Evolutionary conservation across 2,113 vertebrate genomes (phyloP).

Genomic region (Spheniscus mendiculus): DNA sequence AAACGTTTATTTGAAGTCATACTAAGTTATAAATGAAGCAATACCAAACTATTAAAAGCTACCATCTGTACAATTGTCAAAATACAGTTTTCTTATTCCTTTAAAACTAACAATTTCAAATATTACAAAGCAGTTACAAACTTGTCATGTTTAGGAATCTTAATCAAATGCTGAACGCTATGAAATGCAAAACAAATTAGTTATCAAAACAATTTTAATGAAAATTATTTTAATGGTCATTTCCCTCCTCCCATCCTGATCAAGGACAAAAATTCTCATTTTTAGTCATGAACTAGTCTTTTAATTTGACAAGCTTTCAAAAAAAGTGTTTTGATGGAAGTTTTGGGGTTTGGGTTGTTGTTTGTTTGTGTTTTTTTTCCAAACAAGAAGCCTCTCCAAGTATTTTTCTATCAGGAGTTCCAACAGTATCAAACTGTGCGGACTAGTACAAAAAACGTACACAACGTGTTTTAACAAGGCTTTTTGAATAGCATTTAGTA

Average conservation of each 20-base stretch:
- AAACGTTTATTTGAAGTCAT: constrained; percentile 60
- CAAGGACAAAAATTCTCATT: constrained; percentile 31
- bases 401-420: constrained; percentile 55
- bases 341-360: neutral
- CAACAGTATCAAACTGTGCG: constrained; percentile 65
- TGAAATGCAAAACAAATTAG: constrained; percentile 67
- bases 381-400: constrained; percentile 70
- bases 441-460: constrained; percentile 66
- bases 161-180: constrained; percentile 60
- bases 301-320: constrained; percentile 57
- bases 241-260: constrained; percentile 43
- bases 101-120: constrained; percentile 40
- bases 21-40: constrained; percentile 58
- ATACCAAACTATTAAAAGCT: constrained; percentile 48
- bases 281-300: neutral
- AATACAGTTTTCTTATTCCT: constrained; percentile 28
- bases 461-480: constrained; percentile 64
- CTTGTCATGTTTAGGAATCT: constrained; percentile 30
- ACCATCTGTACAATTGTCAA: constrained; percentile 59
- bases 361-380: neutral
- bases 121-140: constrained; percentile 73
- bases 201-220: constrained; percentile 70
- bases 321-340: constrained; percentile 27
- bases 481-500: constrained; percentile 81
- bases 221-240: constrained; percentile 42